A percentile compares a stretch with the other conserved stretches of the same genome.
Evolutionary conservation across 2,888 invertebrate species (phyloP).

Genomic region (Entomobrya multifasciata): DNA sequence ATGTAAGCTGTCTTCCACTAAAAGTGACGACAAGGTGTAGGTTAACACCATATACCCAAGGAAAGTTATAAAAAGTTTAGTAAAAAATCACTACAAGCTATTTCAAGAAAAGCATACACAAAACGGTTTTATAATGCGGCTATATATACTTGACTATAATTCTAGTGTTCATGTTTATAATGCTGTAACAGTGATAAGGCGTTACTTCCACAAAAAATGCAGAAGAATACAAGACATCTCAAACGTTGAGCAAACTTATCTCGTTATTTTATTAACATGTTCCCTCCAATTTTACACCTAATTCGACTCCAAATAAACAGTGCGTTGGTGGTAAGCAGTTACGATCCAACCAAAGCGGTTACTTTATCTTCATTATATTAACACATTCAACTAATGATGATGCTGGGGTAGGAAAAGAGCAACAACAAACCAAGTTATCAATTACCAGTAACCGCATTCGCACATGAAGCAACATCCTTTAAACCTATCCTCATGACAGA

Average conservation of each 20-base stretch:
- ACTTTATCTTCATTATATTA: conserved; percentile 33
- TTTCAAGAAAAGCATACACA: too few relatives aligned
- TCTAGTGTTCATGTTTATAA: too few relatives aligned
- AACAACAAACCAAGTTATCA: conserved; percentile 40
- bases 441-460: conserved; percentile 43
- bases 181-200: too few relatives aligned
- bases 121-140: too few relatives aligned
- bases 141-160: too few relatives aligned
- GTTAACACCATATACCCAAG: conserved; percentile 47
- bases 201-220: too few relatives aligned
- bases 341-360: conserved; percentile 24
- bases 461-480: conserved; percentile 30
- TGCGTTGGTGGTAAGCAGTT: conserved; percentile 39
- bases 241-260: too few relatives aligned
- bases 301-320: conserved; percentile 33
- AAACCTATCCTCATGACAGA: conserved; percentile 33
- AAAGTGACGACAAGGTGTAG: conserved; percentile 38
- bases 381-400: conserved; percentile 15
- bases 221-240: too few relatives aligned
- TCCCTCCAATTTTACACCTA: conserved; percentile 15
- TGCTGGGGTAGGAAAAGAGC: conserved; percentile 20
- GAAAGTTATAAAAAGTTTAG: conserved; percentile 31
- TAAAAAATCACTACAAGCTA: too few relatives aligned
- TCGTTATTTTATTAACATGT: conserved; percentile 26
- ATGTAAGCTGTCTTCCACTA: conserved; percentile 50